Conservation (phyloP, 2,113 vertebrate genomes). For the Azemiops feae region DNA sequence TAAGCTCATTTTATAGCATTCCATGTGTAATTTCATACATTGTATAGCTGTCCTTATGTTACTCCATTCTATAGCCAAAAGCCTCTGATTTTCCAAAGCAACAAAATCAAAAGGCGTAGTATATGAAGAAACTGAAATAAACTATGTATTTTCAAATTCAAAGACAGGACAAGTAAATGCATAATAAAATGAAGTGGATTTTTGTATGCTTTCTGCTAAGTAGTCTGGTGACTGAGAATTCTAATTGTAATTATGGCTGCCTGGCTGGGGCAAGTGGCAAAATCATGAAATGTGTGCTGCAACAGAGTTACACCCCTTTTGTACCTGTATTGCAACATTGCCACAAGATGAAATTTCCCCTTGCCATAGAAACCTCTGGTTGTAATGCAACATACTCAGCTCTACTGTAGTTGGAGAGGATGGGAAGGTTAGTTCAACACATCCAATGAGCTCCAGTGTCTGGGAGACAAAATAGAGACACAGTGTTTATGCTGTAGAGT, state of each 20-base stretch:
- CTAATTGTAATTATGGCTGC: neutral
- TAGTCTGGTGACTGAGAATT: neutral
- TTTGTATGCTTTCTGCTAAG: neutral
- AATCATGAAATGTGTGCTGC: neutral
- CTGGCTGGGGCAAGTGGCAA: neutral
- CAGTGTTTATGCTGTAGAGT: neutral
- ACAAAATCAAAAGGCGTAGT: slow-evolving; percentile 32
- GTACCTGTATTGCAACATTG: neutral
- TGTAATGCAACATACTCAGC: neutral
- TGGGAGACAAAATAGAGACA: neutral
- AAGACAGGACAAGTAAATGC: neutral
- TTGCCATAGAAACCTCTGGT: neutral
- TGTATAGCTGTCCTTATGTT: slow-evolving; percentile 31
- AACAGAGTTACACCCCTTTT: neutral
- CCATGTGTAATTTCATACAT: neutral
- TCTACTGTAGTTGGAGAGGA: neutral
- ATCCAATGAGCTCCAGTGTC: neutral
- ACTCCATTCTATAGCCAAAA: neutral
- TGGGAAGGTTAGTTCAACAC: neutral
- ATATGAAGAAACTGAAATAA: slow-evolving; percentile 44
- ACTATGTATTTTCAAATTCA: neutral
- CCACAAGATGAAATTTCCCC: neutral
- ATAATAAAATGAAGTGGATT: neutral
- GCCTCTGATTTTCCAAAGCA: slow-evolving; percentile 1
- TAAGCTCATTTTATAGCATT: neutral